Conservation (phyloP, 2,113 vertebrate species). For the Gnathonemus echidnorhynchus region DNA sequence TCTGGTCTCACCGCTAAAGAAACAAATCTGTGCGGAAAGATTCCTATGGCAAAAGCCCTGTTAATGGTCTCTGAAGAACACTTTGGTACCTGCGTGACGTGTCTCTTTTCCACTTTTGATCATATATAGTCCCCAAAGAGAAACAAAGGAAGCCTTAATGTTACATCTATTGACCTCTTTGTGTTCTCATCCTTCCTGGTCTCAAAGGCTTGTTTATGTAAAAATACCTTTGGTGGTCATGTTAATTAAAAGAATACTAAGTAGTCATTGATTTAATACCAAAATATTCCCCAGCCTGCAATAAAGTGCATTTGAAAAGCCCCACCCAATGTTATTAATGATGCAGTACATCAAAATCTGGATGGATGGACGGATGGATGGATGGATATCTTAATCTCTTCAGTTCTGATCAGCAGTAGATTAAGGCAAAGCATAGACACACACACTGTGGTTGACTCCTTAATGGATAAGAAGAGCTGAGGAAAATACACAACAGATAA, state of each 20-base stretch:
- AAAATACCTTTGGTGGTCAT: background rate
- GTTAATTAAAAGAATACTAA: background rate
- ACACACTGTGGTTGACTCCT: background rate
- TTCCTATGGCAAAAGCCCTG: background rate
- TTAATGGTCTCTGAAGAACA: background rate
- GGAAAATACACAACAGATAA: background rate
- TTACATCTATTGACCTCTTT: background rate
- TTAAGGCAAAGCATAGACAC: background rate
- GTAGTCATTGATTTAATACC: background rate
- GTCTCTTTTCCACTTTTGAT: background rate
- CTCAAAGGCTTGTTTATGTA: background rate
- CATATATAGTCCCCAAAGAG: background rate
- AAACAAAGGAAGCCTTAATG: background rate
- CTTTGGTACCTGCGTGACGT: background rate
- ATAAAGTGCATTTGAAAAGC: background rate
- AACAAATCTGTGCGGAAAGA: background rate
- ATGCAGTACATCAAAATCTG: background rate
- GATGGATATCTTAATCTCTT: background rate
- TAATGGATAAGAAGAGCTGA: background rate
- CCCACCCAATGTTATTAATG: background rate
- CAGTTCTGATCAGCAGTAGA: background rate
- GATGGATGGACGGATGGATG: background rate
- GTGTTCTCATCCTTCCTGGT: background rate
- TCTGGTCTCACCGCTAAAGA: background rate
- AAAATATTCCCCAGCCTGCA: background rate